Evolutionary conservation across 64 coral and sea anemone genomes (phyloP).

Genomic region (Montipora efflorescens): DNA sequence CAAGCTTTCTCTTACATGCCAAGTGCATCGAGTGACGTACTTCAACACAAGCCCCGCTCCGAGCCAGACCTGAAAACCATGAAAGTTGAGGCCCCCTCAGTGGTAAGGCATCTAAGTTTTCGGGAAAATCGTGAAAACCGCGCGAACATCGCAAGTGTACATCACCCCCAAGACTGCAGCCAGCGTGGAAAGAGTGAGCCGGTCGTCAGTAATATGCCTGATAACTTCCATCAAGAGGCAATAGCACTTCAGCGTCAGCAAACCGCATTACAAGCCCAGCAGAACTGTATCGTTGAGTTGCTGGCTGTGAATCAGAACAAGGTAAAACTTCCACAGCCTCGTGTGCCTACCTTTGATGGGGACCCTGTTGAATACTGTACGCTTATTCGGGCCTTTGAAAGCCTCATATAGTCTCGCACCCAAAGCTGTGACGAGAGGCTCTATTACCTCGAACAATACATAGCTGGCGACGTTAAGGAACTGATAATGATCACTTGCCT

Average conservation of each 20-base stretch:
- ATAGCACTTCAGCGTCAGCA: not conserved
- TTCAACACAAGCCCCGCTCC: too few species aligned
- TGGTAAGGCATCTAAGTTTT: too few species aligned
- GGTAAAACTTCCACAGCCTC: slow-evolving; percentile 9
- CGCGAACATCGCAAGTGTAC: not conserved
- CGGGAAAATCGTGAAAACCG: too few species aligned
- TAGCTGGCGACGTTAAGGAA: slow-evolving; percentile 37
- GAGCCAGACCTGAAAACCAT: too few species aligned
- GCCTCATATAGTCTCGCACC: not conserved
- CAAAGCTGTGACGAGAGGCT: not conserved
- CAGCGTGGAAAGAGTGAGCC: too few species aligned
- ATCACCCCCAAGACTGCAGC: too few species aligned
- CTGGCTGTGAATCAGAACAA: not conserved
- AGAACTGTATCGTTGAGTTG: not conserved
- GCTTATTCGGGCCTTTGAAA: slow-evolving; percentile 38
- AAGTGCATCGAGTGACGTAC: not conserved
- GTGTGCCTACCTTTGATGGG: not conserved
- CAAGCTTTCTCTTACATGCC: not conserved
- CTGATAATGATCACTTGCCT: slow-evolving; percentile 31
- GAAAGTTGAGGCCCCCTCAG: too few species aligned
- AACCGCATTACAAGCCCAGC: not conserved
- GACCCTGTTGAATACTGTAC: not conserved
- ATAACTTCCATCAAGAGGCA: not conserved
- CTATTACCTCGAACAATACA: slow-evolving; percentile 57
- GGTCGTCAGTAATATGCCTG: too few species aligned